These are phyloP conservation scores for Heteractis magnifica DNA, from an alignment of 92 coral and sea anemone species.

Conservation along the genomic window DNA sequence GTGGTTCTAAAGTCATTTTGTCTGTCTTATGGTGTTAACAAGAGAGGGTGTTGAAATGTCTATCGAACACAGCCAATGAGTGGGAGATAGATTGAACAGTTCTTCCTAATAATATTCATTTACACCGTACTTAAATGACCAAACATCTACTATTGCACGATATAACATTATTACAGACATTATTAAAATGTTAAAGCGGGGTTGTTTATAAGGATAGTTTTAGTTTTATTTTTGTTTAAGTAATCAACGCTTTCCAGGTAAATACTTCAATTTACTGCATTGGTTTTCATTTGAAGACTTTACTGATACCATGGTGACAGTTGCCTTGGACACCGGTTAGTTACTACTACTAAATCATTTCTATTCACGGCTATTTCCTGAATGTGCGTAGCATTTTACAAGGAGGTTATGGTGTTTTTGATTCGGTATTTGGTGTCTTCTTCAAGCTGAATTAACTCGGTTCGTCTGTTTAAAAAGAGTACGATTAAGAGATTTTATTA, in stretches of 20 bases:
- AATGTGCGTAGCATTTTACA: not conserved
- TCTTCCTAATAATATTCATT: no score
- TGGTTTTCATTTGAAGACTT: conserved; percentile 17
- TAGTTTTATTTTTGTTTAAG: not conserved
- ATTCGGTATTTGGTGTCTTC: not conserved
- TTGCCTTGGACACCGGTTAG: not conserved
- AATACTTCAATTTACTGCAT: conserved; percentile 9
- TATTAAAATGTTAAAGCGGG: no score
- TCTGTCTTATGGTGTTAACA: no score
- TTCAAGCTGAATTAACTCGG: not conserved
- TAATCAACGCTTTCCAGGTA: not conserved
- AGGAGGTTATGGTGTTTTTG: not conserved
- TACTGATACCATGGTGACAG: not conserved
- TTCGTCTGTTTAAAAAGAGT: not conserved
- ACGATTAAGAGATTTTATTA: not conserved
- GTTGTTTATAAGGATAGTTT: no score
- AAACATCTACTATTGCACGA: no score
- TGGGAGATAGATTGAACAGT: no score
- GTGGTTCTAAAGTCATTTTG: no score
- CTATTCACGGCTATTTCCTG: no score
- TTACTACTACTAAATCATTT: not conserved
- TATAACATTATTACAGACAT: no score
- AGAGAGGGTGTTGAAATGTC: no score
- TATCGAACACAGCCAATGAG: no score
- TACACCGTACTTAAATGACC: no score